A percentile compares a stretch with the other conserved stretches of the same genome.
Evolutionary conservation across 2,797 vertebrate species (phyloP).

Genomic region (Carduelis carduelis): DNA sequence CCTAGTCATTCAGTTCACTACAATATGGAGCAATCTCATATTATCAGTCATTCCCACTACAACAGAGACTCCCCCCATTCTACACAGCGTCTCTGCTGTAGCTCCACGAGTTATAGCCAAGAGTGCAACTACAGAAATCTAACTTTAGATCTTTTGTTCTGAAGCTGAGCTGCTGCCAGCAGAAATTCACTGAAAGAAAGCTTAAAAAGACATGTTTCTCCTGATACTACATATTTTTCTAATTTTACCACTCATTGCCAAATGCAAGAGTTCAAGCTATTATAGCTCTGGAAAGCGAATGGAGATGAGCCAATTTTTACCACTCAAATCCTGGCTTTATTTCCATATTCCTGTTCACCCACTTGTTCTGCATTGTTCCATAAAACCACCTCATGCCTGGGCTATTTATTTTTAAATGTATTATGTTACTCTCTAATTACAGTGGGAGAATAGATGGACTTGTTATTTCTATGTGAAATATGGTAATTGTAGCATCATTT

Average conservation of each 20-base stretch:
- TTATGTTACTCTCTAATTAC: constrained; percentile 35
- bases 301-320: not conserved
- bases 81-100: not conserved
- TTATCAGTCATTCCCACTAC: not conserved
- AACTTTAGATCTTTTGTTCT: constrained; percentile 5
- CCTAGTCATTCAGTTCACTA: not conserved
- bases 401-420: constrained; percentile 51
- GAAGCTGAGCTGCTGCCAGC: not conserved
- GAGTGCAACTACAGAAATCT: not conserved
- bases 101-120: not conserved
- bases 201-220: constrained; percentile 21
- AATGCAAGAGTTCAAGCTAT: constrained; percentile 8
- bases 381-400: constrained; percentile 18
- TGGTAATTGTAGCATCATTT: not conserved
- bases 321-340: not conserved
- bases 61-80: not conserved
- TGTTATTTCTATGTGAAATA: constrained; percentile 4
- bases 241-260: not conserved
- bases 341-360: constrained; percentile 33
- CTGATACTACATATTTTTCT: constrained; percentile 13
- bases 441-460: constrained; percentile 9
- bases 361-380: constrained; percentile 52
- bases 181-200: constrained; percentile 11
- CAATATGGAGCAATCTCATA: not conserved
- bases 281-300: constrained; percentile 11